phyloP scores from a whole-genome alignment of 37 sponge, comb jelly and placozoan genomes.

The Halichondria panicea region DNA sequence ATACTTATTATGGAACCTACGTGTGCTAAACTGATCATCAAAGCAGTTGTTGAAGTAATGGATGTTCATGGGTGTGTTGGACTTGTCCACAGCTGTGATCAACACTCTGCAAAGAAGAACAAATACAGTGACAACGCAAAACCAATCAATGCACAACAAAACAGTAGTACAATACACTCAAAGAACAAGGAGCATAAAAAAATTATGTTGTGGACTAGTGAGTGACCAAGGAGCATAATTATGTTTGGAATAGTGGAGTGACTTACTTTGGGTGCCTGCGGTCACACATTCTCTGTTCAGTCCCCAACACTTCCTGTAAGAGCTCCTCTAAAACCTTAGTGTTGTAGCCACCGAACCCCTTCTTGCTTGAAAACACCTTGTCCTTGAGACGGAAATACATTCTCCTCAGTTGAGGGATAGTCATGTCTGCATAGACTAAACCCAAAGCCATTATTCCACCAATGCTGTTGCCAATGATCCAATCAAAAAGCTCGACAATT shows the following conservation, averaged over 20 bases:
- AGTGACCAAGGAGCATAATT: not conserved
- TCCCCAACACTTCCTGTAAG: conserved; percentile 39
- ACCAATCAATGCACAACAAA: too few species aligned
- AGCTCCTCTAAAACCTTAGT: conserved; percentile 51
- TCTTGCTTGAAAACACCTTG: conserved; percentile 28
- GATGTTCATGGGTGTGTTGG: conserved; percentile 14
- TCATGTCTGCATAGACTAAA: conserved; percentile 39
- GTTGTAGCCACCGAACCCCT: conserved; percentile 21
- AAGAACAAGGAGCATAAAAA: too few species aligned
- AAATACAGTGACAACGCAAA: too few species aligned
- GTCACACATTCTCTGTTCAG: conserved; percentile 37
- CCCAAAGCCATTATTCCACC: conserved; percentile 61
- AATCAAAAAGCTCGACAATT: conserved; percentile 56
- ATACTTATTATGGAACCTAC: conserved; percentile 12
- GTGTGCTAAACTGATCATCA: conserved; percentile 43
- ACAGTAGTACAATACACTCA: too few species aligned
- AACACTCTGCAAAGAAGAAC: conserved; percentile 21
- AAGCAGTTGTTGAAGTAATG: conserved; percentile 67
- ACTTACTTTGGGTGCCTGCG: conserved; percentile 51
- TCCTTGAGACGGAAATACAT: conserved; percentile 54
- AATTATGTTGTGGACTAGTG: not conserved
- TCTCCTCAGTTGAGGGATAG: conserved; percentile 14
- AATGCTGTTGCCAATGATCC: conserved; percentile 54
- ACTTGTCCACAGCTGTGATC: conserved; percentile 54
- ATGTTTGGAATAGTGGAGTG: too few species aligned